These are phyloP conservation scores for Pagrus major DNA, from an alignment of 2,113 vertebrate genomes.

Conservation along the genomic window DNA sequence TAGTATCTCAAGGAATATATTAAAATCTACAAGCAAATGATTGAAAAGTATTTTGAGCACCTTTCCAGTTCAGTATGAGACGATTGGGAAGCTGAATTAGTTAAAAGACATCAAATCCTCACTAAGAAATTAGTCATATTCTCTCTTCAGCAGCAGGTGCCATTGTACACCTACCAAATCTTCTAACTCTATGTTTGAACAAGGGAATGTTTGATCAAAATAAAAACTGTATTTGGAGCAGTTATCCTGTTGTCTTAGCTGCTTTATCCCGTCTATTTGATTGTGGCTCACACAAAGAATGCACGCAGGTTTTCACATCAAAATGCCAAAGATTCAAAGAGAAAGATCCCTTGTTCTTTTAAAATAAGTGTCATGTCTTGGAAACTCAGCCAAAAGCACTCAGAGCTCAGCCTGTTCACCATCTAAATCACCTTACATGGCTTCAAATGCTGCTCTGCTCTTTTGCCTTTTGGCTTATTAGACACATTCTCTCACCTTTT, in stretches of 20 bases:
- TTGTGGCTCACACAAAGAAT: slow-evolving; percentile 15
- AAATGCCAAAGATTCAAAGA: slow-evolving; percentile 8
- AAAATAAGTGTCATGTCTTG: slow-evolving; percentile 20
- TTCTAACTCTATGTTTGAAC: not conserved
- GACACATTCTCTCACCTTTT: slow-evolving; percentile 43
- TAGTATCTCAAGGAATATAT: not conserved
- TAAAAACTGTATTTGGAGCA: slow-evolving; percentile 5
- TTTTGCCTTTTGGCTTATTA: slow-evolving; percentile 46
- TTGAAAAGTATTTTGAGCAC: not conserved
- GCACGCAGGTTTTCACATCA: not conserved
- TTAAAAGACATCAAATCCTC: slow-evolving; percentile 11
- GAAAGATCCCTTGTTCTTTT: slow-evolving; percentile 11
- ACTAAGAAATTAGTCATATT: too few relatives aligned
- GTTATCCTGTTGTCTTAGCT: slow-evolving; percentile 21
- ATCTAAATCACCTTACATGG: slow-evolving; percentile 23
- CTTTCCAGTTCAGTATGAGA: slow-evolving; percentile 6
- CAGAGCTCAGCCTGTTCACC: slow-evolving; percentile 7
- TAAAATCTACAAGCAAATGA: not conserved
- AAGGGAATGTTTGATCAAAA: slow-evolving; percentile 5
- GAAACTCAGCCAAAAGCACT: slow-evolving; percentile 1
- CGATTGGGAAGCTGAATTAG: not conserved
- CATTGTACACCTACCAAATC: slow-evolving; percentile 19
- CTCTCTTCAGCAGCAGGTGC: slow-evolving; percentile 30
- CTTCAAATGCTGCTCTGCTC: slow-evolving; percentile 9
- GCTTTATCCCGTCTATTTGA: slow-evolving; percentile 8